A percentile compares a stretch with the other conserved stretches of the same genome.
phyloP scores from a whole-genome alignment of 2,113 vertebrate species.

The Speoplatyrhinus poulsoni region DNA sequence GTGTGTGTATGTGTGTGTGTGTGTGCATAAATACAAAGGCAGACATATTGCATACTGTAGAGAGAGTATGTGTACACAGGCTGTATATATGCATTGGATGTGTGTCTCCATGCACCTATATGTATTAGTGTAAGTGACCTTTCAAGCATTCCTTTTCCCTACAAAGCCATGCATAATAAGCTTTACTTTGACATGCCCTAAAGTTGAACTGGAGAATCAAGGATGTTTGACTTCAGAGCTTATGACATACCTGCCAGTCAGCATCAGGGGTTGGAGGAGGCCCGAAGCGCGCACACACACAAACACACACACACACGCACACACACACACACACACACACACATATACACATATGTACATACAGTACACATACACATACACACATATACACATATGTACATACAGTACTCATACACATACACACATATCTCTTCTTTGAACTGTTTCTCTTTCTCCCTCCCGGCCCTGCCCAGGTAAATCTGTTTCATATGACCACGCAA shows the following conservation, averaged over 20 bases:
- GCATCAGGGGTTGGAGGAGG: constrained; percentile 58
- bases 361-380: no score
- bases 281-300: constrained; percentile 25
- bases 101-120: constrained; percentile 3
- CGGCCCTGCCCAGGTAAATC: constrained; percentile 58
- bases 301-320: no score
- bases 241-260: constrained; percentile 71
- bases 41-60: not conserved
- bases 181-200: constrained; percentile 62
- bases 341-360: no score
- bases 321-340: no score
- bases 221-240: constrained; percentile 59
- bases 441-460: constrained; percentile 10
- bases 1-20: no score
- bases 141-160: constrained; percentile 54
- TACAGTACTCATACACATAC: no score
- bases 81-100: not conserved
- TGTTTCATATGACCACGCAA: constrained; percentile 69
- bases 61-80: not conserved
- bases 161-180: constrained; percentile 51
- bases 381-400: no score
- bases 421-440: not conserved
- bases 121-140: constrained; percentile 16
- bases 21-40: no score
- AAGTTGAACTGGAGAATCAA: constrained; percentile 67